Base-by-base conservation (phyloP, 2,113 vertebrate genomes). In the Willisornis vidua region DNA sequence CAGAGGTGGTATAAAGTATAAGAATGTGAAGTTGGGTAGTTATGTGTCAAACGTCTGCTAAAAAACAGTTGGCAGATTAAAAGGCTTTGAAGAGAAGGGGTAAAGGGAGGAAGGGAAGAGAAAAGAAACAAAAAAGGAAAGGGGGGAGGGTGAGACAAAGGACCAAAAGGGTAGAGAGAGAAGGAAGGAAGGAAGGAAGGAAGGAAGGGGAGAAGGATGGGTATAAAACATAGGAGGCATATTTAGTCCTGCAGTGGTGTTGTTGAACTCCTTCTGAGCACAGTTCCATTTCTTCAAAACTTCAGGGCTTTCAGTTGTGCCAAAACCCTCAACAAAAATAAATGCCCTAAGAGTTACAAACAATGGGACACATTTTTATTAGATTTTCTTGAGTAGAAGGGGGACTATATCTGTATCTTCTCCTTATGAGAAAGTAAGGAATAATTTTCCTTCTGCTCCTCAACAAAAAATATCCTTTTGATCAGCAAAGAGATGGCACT, bases 121-220 rank as follows among this genome's bases (percentile, higher is more conserved):
- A 39, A 37, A 85, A 74, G 46, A 23, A 79, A 54, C 0, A 7
- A 66, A 83, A 29, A 61, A 89, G 8, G 46, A 62, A 82, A 55
- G 29, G 7, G 37, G 29, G 25, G 23, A 1, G 1, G 41, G 14
- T 54, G 33, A 62, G 45, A 31, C n/a, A 68, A 61, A 71, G 19
- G 24, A 77, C 8, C 24, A 37, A 63, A 79, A 20, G 10, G 11
- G 12, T 8, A 48, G 74, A 67, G 57, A 48, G 26, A 25, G 48
- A 59, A 65, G 28, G 28, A 88, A 65, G 62, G n/a, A 70, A 71
- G 43, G 63, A 80, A 6, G 9, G 31, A 37, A 63, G 29, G 19
- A 39, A 24, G 28, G n/a, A 70, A 71, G 43, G 63, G 77, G 6
- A 8, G 28, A 39, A 63, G 29, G 19, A 39, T 0, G 0, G 18